Base-by-base conservation (phyloP, 2,113 vertebrate genomes). In the Myanophis thanlyinensis region DNA sequence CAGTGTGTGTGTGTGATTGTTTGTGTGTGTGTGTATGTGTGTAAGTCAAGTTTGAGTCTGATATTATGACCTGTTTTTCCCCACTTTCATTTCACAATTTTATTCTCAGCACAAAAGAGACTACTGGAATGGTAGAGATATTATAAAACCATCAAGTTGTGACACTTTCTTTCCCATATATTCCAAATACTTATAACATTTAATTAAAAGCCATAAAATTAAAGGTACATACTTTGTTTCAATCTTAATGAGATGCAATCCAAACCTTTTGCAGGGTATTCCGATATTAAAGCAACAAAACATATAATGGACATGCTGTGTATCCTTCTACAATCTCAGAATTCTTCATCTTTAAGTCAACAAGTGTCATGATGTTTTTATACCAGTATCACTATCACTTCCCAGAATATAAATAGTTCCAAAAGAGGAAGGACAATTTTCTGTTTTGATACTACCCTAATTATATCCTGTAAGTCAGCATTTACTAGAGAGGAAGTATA, bases 401-500 rank as follows among this genome's bases (percentile, higher is more conserved):
- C 52, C 59, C 30, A 89, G n/a, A 91, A 91, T 18, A 15, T 51
- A 47, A 86, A 30, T 20, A 8, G 35, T 90, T 90, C 22, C 89
- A 51, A 88, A 91, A 84, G 15, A 67, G 52, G 86, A 52, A 84
- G 52, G 44, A 3, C 44, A 53, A 56, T 59, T 89, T 85, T 56
- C 67, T 88, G 8, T 49, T 89, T 51, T 91, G 53, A 86, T 92
- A 25, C 30, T 91, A 93, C 93, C 54, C 87, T 84, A 94, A 13
- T 93, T 93, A 85, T 89, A 54, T 95, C 93, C 94, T 94, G 35
- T 47, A 53, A 59, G 44, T 73, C 93, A 91, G 93, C 6, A 94
- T 56, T 84, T 25, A 27, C 54, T 40, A 73, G 80, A 67, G 27
- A 91, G 62, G 80, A 46, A n/a, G n/a, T 18, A 20, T 93, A 93